Evolutionary conservation across 2,888 invertebrate species (phyloP), one percentile per base, ranked within the genome.

Genomic region (Folsomia manolachei): DNA sequence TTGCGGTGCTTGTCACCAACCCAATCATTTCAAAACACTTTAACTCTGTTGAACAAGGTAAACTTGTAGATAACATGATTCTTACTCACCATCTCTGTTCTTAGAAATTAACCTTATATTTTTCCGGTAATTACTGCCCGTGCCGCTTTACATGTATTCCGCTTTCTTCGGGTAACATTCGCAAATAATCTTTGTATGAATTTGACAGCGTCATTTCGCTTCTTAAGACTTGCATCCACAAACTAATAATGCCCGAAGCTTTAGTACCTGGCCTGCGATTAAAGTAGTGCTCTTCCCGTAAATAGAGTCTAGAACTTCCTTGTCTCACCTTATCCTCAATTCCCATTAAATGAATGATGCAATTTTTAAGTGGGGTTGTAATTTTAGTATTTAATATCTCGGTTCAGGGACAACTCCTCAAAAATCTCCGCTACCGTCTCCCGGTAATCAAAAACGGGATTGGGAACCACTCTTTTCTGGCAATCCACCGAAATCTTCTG

Each of bases 401-500:
- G 70, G 71, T 64, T 74, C 71, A 78, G 80, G 80, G 62, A 76
- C 76, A 67, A 80, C 80, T 71, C 80, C 80, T 69, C 78, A 78
- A 71, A 77, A 77, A 67, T 82, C 82, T 78, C 82, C 82, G 73
- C 76, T 82, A 72, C 87, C 89, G 83, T 87, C 90, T 83, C 90
- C 90, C 82, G 88, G 88, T 83, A 89, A 88, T 85, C 87, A 86
- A 85, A 90, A 90, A 86, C 78, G 80, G 72, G 76, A 75, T 63
- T 81, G 82, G 81, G 82, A 82, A 62, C 81, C 81, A 66, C 78
- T 80, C 72, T 82, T 81, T 76, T 79, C 81, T 66, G 78, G 75
- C 72, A 80, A 81, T 73, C 86, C 87, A 68, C 88, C 88, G 84
- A 89, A 89, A 85, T 92, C 92, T 86, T 88, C 90, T 86, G 92